Percentiles rank a stretch among this genome's conserved stretches.
These are phyloP conservation scores for Cricetomys ansorgei DNA, from an alignment of 2,113 vertebrate genomes.

Conservation along the genomic window DNA sequence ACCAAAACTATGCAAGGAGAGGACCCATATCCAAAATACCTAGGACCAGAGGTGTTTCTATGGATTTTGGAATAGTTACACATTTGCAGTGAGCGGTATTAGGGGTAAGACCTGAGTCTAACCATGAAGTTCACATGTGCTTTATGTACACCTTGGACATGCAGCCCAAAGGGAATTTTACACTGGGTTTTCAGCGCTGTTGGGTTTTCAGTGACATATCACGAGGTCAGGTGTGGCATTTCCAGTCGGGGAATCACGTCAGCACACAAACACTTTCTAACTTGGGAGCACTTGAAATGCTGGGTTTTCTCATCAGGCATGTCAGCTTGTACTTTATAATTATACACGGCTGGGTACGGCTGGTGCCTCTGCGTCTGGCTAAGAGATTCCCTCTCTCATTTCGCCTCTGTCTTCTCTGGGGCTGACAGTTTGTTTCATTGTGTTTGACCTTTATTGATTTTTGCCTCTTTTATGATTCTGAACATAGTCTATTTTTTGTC, in stretches of 20 bases:
- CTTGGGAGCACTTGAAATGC: not conserved
- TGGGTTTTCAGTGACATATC: not conserved
- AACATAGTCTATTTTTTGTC: not conserved
- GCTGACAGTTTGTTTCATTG: not conserved
- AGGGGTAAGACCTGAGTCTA: not conserved
- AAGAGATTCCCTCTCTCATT: not conserved
- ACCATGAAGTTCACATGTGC: not conserved
- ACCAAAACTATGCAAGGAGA: not conserved
- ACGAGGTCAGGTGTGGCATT: not conserved
- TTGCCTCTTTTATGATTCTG: slow-evolving; percentile 1
- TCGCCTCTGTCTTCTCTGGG: too few relatives aligned
- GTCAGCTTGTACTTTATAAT: not conserved
- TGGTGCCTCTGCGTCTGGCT: not conserved
- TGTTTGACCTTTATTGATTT: not conserved
- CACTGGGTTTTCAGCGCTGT: not conserved
- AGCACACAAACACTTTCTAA: not conserved
- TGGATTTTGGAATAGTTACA: not conserved
- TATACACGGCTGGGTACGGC: not conserved
- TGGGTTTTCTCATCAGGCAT: not conserved
- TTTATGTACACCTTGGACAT: not conserved
- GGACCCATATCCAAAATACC: not conserved
- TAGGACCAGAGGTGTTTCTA: not conserved
- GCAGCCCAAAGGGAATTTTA: not conserved
- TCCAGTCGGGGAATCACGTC: not conserved
- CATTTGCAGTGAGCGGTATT: not conserved